Conservation (phyloP, 2,797 vertebrate genomes). For the Dendrocincla fuliginosa region DNA sequence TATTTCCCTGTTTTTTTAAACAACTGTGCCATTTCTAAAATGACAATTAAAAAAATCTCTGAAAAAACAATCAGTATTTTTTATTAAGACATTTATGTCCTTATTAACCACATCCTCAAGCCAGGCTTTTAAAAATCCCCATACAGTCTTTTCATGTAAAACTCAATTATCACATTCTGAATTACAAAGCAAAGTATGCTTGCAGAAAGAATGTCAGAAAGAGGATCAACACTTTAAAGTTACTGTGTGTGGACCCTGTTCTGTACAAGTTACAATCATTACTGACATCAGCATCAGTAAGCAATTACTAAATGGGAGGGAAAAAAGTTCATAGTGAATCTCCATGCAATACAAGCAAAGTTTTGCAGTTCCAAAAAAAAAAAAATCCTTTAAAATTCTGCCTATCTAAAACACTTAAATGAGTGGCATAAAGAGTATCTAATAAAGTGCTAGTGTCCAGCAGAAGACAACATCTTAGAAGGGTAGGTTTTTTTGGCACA, state of each 20-base stretch:
- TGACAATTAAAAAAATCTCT: neutral
- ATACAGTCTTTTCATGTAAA: neutral
- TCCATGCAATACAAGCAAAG: neutral
- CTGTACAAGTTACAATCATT: neutral
- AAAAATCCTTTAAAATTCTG: neutral
- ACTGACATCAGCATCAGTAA: neutral
- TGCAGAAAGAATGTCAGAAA: neutral
- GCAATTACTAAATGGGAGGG: neutral
- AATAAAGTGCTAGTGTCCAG: neutral
- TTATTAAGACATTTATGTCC: neutral
- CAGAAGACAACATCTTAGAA: neutral
- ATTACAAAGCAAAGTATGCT: neutral
- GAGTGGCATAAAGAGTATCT: neutral
- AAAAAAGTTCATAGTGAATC: neutral
- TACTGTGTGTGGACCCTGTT: neutral
- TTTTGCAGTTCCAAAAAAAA: neutral
- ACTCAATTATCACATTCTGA: neutral
- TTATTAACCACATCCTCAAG: neutral
- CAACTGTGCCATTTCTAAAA: neutral
- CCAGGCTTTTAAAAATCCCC: neutral
- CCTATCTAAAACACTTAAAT: neutral
- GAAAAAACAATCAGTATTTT: neutral
- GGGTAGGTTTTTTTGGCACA: neutral
- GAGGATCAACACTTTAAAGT: neutral
- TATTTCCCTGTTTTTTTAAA: neutral